These are phyloP conservation scores for Enteromius thamalakanensis DNA, from an alignment of 2,797 vertebrate species.

Conservation along the genomic window DNA sequence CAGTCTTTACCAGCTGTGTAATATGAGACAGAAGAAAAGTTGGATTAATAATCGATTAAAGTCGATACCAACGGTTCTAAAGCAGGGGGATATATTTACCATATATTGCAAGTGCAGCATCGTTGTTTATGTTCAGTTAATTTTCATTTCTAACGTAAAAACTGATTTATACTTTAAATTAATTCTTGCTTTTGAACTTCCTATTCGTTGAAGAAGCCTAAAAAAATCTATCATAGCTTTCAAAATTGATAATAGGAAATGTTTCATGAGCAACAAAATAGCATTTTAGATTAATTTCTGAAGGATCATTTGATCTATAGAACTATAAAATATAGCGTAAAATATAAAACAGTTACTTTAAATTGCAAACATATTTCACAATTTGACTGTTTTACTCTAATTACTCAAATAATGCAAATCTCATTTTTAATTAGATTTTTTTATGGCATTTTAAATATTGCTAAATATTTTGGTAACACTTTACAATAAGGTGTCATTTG, in stretches of 20 bases:
- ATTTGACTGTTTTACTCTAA: not conserved
- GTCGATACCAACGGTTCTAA: not conserved
- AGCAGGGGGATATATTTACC: not conserved
- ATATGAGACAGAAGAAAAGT: not conserved
- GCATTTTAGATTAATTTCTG: not conserved
- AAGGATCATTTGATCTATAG: not conserved
- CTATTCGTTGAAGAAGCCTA: not conserved
- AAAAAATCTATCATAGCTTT: not conserved
- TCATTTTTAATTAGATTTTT: no score
- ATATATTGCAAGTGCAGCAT: not conserved
- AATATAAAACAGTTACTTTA: not conserved
- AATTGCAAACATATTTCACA: not conserved
- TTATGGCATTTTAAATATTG: no score
- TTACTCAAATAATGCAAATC: no score
- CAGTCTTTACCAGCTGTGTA: slow-evolving; percentile 86
- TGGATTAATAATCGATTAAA: not conserved
- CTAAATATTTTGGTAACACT: no score
- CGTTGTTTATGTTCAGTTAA: not conserved
- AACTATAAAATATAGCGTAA: not conserved
- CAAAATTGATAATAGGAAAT: not conserved
- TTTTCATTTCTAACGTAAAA: not conserved
- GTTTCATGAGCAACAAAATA: not conserved
- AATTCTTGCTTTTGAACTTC: not conserved
- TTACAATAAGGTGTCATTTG: no score
- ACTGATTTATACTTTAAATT: not conserved